phyloP scores from a whole-genome alignment of 2,797 vertebrate species.

The Ceryle rudis region DNA sequence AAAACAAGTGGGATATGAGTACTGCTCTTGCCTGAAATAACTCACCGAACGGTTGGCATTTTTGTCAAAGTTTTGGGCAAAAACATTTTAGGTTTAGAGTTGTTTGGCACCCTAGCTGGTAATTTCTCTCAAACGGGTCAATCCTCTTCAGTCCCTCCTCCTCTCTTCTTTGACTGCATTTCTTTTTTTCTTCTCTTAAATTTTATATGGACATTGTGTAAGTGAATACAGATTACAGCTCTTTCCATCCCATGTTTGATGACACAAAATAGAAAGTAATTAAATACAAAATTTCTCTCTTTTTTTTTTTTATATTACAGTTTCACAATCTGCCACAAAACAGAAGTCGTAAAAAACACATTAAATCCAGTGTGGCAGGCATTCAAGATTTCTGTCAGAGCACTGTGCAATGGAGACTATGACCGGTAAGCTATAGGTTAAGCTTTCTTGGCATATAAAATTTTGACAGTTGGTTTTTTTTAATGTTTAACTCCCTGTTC shows the following conservation, averaged over 20 bases:
- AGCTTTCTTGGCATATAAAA: background rate
- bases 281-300: background rate
- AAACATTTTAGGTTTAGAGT: background rate
- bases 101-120: background rate
- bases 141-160: background rate
- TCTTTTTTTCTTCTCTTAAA: background rate
- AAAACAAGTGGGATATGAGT: background rate
- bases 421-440: constrained; percentile 84
- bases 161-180: background rate
- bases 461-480: background rate
- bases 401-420: constrained; percentile 92
- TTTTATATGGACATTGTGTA: background rate
- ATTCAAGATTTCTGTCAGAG: constrained; percentile 92
- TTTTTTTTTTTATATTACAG: constrained; percentile 67
- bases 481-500: background rate
- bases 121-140: background rate
- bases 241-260: background rate
- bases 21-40: background rate
- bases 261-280: background rate
- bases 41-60: background rate
- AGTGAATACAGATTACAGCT: background rate
- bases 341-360: constrained; percentile 93
- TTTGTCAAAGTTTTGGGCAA: background rate
- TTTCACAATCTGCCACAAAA: constrained; percentile 93
- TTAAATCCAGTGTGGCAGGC: constrained; percentile 95